Conservation (phyloP, 2,113 vertebrate species). For the Megaceryle maxima region DNA sequence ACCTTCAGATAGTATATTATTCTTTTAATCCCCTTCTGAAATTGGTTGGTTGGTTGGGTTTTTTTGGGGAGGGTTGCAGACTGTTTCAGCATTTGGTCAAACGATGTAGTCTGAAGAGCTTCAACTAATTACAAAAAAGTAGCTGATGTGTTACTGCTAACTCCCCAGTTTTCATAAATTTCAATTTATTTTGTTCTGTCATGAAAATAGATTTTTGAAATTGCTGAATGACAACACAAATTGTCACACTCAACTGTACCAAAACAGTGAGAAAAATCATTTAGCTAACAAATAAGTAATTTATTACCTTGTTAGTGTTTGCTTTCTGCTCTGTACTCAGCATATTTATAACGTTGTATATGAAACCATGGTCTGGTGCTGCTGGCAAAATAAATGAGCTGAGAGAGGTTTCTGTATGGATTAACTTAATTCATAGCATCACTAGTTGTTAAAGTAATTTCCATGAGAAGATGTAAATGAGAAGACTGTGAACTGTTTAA, state of each 20-base stretch:
- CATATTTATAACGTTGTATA: neutral
- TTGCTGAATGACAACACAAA: neutral
- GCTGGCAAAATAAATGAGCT: neutral
- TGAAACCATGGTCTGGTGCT: neutral
- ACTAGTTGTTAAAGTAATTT: neutral
- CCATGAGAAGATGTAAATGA: neutral
- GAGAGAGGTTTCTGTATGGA: neutral
- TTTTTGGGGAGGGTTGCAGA: neutral
- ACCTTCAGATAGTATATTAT: neutral
- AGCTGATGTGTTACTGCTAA: neutral
- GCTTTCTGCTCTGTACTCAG: neutral
- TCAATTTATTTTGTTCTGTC: neutral
- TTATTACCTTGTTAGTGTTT: neutral
- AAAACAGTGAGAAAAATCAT: neutral
- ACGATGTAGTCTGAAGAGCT: neutral
- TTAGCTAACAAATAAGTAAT: neutral
- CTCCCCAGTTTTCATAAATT: neutral
- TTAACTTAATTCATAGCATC: neutral
- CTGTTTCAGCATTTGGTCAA: neutral
- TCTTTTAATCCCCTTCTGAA: constrained; percentile 1
- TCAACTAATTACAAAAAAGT: neutral
- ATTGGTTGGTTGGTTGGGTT: neutral
- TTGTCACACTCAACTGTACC: neutral
- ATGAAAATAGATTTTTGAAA: neutral
- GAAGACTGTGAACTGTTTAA: neutral